A percentile compares a stretch with the other conserved stretches of the same genome.
Conservation (phyloP, 2,888 invertebrate genomes). For the Malacosoma neustria region DNA sequence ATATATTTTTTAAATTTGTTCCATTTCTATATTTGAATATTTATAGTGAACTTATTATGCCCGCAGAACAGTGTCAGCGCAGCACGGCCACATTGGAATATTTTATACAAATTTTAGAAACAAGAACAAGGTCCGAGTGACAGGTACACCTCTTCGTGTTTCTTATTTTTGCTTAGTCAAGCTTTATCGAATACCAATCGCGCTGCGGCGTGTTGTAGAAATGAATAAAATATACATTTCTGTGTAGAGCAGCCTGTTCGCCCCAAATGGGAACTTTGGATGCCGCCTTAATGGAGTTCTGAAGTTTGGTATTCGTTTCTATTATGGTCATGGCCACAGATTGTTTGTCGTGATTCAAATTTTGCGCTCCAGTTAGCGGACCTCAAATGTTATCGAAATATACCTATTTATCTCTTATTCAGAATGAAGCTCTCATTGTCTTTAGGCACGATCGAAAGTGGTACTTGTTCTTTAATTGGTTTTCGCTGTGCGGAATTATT, state of each 20-base stretch:
- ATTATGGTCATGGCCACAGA: constrained; percentile 52
- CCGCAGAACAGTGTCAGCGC: constrained; percentile 49
- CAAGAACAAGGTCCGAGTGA: constrained; percentile 67
- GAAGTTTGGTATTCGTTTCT: constrained; percentile 64
- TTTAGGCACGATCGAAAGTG: background rate
- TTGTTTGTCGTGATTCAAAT: constrained; percentile 65
- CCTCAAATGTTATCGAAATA: constrained; percentile 57
- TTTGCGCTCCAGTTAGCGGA: constrained; percentile 50
- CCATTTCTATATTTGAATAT: no score
- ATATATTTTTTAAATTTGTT: no score
- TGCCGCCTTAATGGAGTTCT: constrained; percentile 60
- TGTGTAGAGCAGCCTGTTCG: constrained; percentile 47
- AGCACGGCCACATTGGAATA: constrained; percentile 59
- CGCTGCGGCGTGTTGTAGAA: constrained; percentile 50
- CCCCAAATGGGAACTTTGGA: constrained; percentile 57
- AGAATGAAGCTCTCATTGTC: constrained; percentile 15
- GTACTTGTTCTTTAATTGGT: background rate
- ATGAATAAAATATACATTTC: constrained; percentile 69
- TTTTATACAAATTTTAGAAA: constrained; percentile 74
- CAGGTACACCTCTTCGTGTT: constrained; percentile 69
- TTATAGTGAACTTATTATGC: constrained; percentile 46
- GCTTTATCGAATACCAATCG: constrained; percentile 65
- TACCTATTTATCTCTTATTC: constrained; percentile 37
- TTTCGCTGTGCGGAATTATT: background rate
- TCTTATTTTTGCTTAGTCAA: constrained; percentile 64